Conservation (phyloP, 1,140 invertebrate species). For the Drosophila pectinifera region DNA sequence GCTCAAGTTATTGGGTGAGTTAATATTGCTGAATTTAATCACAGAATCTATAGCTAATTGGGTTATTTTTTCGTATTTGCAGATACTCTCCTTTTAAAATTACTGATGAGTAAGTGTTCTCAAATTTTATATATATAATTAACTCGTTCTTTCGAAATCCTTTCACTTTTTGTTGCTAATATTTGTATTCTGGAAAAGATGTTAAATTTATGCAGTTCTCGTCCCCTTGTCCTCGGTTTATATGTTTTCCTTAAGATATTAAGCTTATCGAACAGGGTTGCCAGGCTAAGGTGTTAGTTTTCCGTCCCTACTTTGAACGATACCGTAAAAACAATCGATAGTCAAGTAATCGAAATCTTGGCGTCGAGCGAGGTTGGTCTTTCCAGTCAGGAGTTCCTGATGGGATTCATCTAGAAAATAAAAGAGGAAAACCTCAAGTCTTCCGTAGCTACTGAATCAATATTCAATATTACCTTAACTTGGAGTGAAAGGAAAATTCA, state of each 20-base stretch:
- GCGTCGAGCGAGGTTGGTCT: neutral
- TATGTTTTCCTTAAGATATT: no score
- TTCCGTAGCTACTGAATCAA: neutral
- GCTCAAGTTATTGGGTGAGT: slow-evolving; percentile 78
- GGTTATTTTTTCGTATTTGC: neutral
- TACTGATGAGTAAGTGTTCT: slow-evolving; percentile 75
- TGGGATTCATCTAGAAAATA: neutral
- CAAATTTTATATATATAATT: neutral
- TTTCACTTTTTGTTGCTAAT: neutral
- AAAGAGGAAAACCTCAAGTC: neutral
- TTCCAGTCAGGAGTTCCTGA: neutral
- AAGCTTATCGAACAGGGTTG: no score
- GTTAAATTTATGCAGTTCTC: no score
- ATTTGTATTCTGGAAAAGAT: no score
- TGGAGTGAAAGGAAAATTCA: neutral
- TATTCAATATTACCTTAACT: neutral
- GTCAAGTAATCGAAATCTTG: neutral
- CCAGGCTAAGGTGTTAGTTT: no score
- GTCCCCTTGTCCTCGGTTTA: no score
- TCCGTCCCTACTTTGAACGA: neutral
- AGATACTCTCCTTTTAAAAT: slow-evolving; percentile 79
- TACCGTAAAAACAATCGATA: neutral
- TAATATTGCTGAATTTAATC: neutral
- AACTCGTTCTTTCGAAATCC: neutral
- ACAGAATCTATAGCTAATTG: neutral